These are phyloP conservation scores for Platichthys flesus DNA, from an alignment of 2,113 vertebrate genomes.

Conservation along the genomic window DNA sequence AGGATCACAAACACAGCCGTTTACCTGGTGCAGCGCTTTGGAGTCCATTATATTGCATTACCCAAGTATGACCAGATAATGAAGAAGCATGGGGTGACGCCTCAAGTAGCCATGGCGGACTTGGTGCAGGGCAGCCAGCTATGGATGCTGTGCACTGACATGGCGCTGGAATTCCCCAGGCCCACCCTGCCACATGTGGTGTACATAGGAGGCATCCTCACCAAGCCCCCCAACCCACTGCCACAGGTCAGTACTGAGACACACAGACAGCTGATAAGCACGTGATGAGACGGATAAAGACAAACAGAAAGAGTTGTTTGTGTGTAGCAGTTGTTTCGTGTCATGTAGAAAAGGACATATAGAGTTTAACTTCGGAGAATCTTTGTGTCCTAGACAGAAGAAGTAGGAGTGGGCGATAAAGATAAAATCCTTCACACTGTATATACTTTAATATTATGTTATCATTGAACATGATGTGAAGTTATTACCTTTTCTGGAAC, in stretches of 20 bases:
- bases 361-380: not conserved
- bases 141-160: constrained; percentile 98
- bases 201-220: constrained; percentile 97
- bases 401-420: not conserved
- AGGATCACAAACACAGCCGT: constrained; percentile 92
- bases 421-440: not conserved
- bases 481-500: not conserved
- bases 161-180: constrained; percentile 96
- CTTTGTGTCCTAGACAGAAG: not conserved
- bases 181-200: constrained; percentile 97
- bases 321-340: not conserved
- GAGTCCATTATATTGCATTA: constrained; percentile 92
- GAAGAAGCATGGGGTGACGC: constrained; percentile 89
- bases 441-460: not conserved
- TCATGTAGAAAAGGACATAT: not conserved
- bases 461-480: not conserved
- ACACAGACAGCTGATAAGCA: not conserved
- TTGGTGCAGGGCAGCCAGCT: constrained; percentile 93
- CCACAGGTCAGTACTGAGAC: constrained; percentile 88
- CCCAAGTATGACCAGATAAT: constrained; percentile 97
- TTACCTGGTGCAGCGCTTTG: constrained; percentile 93
- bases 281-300: not conserved
- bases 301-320: not conserved
- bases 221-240: constrained; percentile 90
- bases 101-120: constrained; percentile 90